A percentile compares a stretch with the other conserved stretches of the same genome.
Evolutionary conservation across 2,797 vertebrate genomes (phyloP).

Genomic region (Cephalopachus bancanus): DNA sequence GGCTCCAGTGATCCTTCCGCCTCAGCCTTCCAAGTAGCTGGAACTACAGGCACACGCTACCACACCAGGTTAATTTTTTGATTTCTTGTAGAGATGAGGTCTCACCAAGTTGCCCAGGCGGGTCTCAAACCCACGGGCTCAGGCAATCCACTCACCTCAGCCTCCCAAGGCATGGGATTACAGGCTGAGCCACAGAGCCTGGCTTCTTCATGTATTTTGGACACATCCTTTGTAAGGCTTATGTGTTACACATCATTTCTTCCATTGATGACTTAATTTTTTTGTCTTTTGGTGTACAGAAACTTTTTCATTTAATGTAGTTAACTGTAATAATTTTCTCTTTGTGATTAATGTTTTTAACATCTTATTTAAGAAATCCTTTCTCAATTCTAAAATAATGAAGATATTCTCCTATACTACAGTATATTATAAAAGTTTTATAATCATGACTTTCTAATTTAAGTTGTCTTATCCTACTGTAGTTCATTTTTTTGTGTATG

Average conservation of each 20-base stretch:
- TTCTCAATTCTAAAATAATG: background rate
- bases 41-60: no score
- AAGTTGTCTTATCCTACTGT: background rate
- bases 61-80: no score
- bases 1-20: no score
- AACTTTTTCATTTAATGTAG: background rate
- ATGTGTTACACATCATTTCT: background rate
- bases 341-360: background rate
- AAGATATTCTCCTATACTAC: conserved; percentile 19
- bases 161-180: no score
- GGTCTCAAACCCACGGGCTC: no score
- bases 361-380: background rate
- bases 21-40: no score
- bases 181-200: no score
- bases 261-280: background rate
- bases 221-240: background rate
- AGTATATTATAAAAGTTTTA: background rate
- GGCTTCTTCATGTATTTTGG: background rate
- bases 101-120: no score
- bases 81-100: no score
- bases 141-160: no score
- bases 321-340: background rate
- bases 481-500: background rate
- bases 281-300: background rate
- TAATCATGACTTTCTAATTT: background rate